Base-by-base conservation (phyloP, 2,888 invertebrate species). In the Aphodius granarius region DNA sequence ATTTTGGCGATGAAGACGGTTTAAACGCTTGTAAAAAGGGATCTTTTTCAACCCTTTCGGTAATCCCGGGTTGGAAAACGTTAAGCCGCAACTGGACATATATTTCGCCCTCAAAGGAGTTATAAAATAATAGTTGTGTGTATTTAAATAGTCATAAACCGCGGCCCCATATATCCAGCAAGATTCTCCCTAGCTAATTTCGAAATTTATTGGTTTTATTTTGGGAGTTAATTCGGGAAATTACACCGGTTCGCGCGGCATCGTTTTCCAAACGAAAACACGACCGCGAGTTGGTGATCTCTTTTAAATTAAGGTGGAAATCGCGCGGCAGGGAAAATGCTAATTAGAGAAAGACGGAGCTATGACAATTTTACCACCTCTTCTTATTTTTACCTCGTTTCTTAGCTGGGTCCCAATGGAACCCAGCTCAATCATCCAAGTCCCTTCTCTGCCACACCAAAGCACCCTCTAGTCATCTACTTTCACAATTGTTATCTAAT, bases 341-440 rank as follows among this genome's bases (percentile, higher is more conserved):
- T 85, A 85, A 85, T 85, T 85, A 85, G 84, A 85, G 82, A 78
- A 82, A 83, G 84, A 84, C 82, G 81, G 84, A 83, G 83, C 83
- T 83, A 84, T 83, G 84, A 83, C 83, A 84, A 84, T 84, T 84
- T 83, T 82, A 81, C 82, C 81, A 82, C 82, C 80, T 82, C 80
- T 82, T 82, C 82, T 83, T 83, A 83, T 82, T 84, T n/a, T 84
- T 84, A 83, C 83, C 83, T 84, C 83, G 83, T 83, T 83, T 83
- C 83, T 84, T 84, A 84, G 83, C 83, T 83, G 83, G 81, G 81
- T 83, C 83, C 82, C 84, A 73, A 75, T 76, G 83, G 83, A 81
- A 78, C 80, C 80, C 83, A 78, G 83, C 83, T 83, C 83, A 84
- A 84, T 84, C 83, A 83, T 83, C 83, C 82, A 83, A 6, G 43